Evolutionary conservation across 2,797 vertebrate species (phyloP).

Genomic region (Argentina silus): DNA sequence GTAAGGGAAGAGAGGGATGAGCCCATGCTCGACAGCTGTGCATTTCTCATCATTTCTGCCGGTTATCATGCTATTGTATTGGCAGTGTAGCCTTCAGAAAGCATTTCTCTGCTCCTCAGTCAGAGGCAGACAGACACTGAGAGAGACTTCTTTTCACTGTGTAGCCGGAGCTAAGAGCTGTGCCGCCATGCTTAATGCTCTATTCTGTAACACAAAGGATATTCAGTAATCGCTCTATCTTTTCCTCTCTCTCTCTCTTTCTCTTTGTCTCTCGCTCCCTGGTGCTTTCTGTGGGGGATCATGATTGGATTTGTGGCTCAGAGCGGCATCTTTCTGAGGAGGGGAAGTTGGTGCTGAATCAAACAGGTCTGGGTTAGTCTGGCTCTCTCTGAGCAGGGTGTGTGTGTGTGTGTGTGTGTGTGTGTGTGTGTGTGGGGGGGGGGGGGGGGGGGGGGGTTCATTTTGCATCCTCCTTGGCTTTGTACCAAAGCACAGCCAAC

Average conservation of each 20-base stretch:
- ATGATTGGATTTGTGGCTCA: slow-evolving; percentile 59
- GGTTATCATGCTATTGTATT: slow-evolving; percentile 27
- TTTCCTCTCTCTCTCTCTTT: slow-evolving; percentile 23
- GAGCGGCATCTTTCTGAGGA: slow-evolving; percentile 45
- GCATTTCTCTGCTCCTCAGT: slow-evolving; percentile 10
- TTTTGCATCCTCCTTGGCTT: slow-evolving; percentile 48
- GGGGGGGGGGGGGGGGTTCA: slow-evolving; percentile 32
- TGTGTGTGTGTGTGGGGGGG: slow-evolving; percentile 28
- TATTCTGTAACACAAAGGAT: slow-evolving; percentile 63
- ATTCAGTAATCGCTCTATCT: slow-evolving; percentile 28
- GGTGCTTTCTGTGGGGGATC: slow-evolving; percentile 41
- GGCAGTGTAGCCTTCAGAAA: slow-evolving; percentile 29
- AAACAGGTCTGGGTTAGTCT: slow-evolving; percentile 67
- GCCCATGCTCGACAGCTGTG: background rate
- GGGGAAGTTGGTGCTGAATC: slow-evolving; percentile 58
- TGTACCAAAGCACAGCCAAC: slow-evolving; percentile 39
- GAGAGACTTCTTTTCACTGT: background rate
- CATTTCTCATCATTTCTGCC: background rate
- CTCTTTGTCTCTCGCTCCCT: slow-evolving; percentile 8
- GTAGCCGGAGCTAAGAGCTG: slow-evolving; percentile 12
- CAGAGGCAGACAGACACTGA: slow-evolving; percentile 23
- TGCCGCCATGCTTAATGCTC: slow-evolving; percentile 45
- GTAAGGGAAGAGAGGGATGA: background rate
- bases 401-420: no score
- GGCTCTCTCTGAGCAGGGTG: slow-evolving; percentile 23